phyloP scores from a whole-genome alignment of 2,888 invertebrate species.

The Drosophila vallismaia region DNA sequence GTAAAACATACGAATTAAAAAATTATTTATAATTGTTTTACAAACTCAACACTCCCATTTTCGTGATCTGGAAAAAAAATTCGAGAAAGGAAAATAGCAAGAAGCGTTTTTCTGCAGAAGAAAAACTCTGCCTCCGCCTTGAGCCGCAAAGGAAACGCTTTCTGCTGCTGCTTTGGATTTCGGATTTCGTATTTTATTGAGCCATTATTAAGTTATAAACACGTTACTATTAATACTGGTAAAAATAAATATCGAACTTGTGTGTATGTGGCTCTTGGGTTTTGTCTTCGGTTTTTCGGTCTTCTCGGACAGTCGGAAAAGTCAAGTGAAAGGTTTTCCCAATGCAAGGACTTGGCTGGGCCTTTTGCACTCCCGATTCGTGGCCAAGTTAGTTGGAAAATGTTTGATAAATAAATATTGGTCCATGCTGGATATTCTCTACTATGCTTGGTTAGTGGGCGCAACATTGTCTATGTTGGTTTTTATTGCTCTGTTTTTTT shows the following conservation, averaged over 20 bases:
- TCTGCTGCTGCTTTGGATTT: conserved; percentile 14
- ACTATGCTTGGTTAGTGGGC: conserved; percentile 46
- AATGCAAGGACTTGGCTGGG: conserved; percentile 45
- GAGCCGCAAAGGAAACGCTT: conserved; percentile 58
- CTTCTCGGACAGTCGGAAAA: conserved; percentile 31
- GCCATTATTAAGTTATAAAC: conserved; percentile 80
- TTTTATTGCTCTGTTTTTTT: conserved; percentile 27
- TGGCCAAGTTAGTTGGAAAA: conserved; percentile 60
- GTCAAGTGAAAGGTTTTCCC: conserved; percentile 66
- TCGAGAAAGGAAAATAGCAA: conserved; percentile 11
- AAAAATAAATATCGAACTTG: conserved; percentile 68
- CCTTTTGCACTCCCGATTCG: conserved; percentile 52
- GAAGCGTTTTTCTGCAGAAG: conserved; percentile 4
- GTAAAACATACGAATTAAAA: background rate
- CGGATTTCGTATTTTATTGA: conserved; percentile 69
- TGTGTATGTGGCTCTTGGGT: conserved; percentile 8
- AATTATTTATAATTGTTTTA: conserved; percentile 1
- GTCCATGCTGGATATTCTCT: conserved; percentile 66
- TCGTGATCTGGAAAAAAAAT: background rate
- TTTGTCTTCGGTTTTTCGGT: conserved; percentile 16
- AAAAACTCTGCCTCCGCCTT: conserved; percentile 32
- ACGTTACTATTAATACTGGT: conserved; percentile 76
- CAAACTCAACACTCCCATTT: background rate
- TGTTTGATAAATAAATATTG: conserved; percentile 76
- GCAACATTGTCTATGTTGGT: conserved; percentile 26